Base-by-base conservation (phyloP, 2,797 vertebrate genomes). In the Micrastur ruficollis region DNA sequence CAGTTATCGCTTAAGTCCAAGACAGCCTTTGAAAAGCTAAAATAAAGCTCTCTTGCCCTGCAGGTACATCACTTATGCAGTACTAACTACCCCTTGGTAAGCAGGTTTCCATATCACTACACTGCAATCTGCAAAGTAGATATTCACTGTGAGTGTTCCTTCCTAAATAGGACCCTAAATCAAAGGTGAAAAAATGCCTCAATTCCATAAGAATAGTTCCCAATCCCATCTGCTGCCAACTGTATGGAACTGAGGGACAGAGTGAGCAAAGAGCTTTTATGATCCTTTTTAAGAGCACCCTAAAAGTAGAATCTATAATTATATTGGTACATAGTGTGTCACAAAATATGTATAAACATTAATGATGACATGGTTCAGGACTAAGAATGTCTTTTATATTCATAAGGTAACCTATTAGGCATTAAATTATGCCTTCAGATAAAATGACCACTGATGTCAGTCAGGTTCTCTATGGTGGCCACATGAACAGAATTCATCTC, bases 301-400 rank as follows among this genome's bases (percentile, higher is more conserved):
- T 92, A 83, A 87, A 96, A 93, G 86, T 78, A 76, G 84, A 94
- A 96, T 91, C 93, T 95, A 12, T 94, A 93, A 95, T 97, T 95
- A 96, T 55, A 75, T 72, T 94, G 79, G 84, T 95, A 86, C 84
- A n/a, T 66, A 93, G 79, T 79, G 84, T 94, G 93, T 91, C 84
- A 75, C 92, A 32, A 95, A 97, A 86, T 91, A 81, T 83, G 53
- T 96, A 92, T 93, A 96, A 96, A 95, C 93, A 96, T 79, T 92
- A 95, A 95, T 92, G 84, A 94, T 96, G 76, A 81, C 78, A 86
- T 79, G 72, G 8, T 75, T 92, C 65, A 89, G 66, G 75, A 87
- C 78, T 82, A 59, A 89, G 86, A 87, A 63, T 75, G 66, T 67
- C 95, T 93, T 95, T 97, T 94, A 89, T 95, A 86, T 92, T 96